Base-by-base conservation (phyloP, 1,140 invertebrate species). In the Drusus annulatus region DNA sequence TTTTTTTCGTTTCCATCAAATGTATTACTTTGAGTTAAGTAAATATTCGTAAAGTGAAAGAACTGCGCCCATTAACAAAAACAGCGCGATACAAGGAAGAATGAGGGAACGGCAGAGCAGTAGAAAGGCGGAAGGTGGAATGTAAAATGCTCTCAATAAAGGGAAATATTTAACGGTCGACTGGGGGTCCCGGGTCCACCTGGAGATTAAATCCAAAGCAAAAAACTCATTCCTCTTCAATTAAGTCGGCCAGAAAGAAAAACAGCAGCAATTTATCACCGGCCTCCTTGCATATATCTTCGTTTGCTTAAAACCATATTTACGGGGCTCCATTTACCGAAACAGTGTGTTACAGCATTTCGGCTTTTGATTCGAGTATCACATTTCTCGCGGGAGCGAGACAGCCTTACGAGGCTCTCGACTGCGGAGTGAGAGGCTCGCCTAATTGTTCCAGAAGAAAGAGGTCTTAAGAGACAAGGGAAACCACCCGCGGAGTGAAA, bases 171-270 rank as follows among this genome's bases (percentile, higher is more conserved):
- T 65, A n/a, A 21, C 62, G n/a, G 21, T 28, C 16, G 56, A n/a
- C 16, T 17, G 62, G 62, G 23, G 76, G 3, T n/a, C 23, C 23
- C 23, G n/a, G 36, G 80, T 73, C 50, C 58, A 65, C 80, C 73
- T 75, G 76, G 54, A 81, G 76, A 81, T 81, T 81, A 81, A 81
- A 81, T 78, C 77, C 68, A 58, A 60, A 31, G 79, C 76, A 76
- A 83, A 80, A 80, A 83, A 73, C 81, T 83, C 81, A 83, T 83
- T 80, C 81, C 78, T 80, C 81, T 83, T 80, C 81, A 83, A 83
- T 83, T 83, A 83, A 83, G 76, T 75, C 77, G 58, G 31, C 56
- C 45, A 79, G 79, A 82, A 83, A 83, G 81, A 83, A 83, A 83
- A 83, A 83, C 81, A 83, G 76, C 81, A 45, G 63, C 77, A 69